These are phyloP conservation scores for Malurus leucopterus DNA, from an alignment of 2,797 vertebrate genomes.

Conservation along the genomic window DNA sequence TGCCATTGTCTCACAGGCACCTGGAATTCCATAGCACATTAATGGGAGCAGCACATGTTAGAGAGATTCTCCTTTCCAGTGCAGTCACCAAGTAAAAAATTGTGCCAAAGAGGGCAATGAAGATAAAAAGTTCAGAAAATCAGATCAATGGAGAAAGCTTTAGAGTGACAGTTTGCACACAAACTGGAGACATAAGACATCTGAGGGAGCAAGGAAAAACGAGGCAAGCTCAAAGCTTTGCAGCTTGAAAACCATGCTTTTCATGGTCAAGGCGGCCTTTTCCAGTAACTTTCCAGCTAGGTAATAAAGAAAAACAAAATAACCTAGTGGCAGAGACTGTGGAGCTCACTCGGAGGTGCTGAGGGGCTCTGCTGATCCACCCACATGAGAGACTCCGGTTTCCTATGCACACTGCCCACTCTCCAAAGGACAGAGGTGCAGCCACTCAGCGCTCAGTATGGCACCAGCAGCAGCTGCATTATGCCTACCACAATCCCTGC, in stretches of 20 bases:
- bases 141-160: fast-evolving
- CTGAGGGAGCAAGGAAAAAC: background rate
- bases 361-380: background rate
- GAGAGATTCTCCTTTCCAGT: background rate
- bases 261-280: background rate
- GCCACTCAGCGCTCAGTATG: fast-evolving
- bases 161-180: background rate
- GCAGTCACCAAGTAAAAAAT: background rate
- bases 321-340: fast-evolving
- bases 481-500: fast-evolving
- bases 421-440: fast-evolving
- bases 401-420: fast-evolving
- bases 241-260: background rate
- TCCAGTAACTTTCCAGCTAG: background rate
- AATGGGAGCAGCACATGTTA: fast-evolving
- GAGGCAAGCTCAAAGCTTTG: background rate
- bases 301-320: background rate
- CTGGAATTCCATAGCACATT: fast-evolving
- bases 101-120: fast-evolving
- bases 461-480: fast-evolving
- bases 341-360: fast-evolving
- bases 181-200: fast-evolving
- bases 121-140: background rate
- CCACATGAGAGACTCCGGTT: fast-evolving
- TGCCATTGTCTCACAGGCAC: background rate